These are phyloP conservation scores for Megaceryle alcyon DNA, from an alignment of 2,797 vertebrate species.

Conservation along the genomic window DNA sequence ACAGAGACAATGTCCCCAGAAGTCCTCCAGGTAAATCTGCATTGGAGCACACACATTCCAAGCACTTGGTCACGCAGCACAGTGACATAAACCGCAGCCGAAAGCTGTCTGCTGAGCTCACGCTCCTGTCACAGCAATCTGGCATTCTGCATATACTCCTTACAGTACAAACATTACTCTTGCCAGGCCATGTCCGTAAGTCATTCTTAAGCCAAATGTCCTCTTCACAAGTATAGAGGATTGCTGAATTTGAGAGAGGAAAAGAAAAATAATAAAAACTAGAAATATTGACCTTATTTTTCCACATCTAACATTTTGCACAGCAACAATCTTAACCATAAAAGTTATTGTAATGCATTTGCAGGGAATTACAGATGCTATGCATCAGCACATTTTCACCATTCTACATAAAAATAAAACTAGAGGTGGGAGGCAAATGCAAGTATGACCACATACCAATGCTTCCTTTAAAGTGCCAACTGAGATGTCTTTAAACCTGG, in stretches of 20 bases:
- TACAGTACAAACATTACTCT: neutral
- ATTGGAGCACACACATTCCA: neutral
- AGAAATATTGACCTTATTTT: neutral
- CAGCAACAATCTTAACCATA: neutral
- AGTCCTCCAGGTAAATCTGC: rapidly evolving
- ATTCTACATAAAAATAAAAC: neutral
- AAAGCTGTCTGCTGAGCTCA: neutral
- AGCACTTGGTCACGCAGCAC: rapidly evolving
- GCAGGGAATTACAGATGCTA: neutral
- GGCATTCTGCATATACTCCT: neutral
- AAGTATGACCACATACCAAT: neutral
- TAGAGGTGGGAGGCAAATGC: neutral
- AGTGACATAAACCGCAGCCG: neutral
- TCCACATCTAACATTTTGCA: neutral
- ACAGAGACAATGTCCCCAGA: neutral
- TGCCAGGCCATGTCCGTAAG: rapidly evolving
- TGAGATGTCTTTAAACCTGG: neutral
- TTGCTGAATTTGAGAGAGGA: neutral
- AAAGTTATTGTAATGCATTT: neutral
- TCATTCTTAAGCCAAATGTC: neutral
- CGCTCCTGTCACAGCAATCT: rapidly evolving
- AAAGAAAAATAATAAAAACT: neutral
- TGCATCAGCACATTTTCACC: neutral
- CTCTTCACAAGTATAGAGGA: neutral
- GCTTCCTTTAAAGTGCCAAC: neutral